Evolutionary conservation across 1,140 invertebrate genomes (phyloP).

Genomic region (Penaeus vannamei): DNA sequence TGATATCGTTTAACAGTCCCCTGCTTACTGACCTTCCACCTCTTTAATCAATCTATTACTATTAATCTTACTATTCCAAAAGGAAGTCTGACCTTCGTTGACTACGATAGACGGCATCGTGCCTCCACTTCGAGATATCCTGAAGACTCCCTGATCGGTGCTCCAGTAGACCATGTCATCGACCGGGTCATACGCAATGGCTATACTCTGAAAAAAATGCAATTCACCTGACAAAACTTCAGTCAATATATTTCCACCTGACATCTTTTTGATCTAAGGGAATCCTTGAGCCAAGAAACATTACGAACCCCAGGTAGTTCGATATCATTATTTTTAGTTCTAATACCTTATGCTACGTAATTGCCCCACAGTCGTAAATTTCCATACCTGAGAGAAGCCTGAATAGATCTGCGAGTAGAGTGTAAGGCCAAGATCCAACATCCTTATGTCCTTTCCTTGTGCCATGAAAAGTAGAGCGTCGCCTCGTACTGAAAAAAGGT

Average conservation of each 20-base stretch:
- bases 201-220: background rate
- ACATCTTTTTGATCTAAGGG: too few relatives aligned
- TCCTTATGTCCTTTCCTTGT: background rate
- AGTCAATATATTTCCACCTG: too few relatives aligned
- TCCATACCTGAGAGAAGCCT: background rate
- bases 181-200: conserved; percentile 30
- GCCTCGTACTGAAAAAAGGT: background rate
- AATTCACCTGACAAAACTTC: background rate
- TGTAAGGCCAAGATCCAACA: background rate
- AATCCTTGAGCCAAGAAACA: too few relatives aligned
- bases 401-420: background rate
- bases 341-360: background rate
- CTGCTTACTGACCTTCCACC: too few relatives aligned
- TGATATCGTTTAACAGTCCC: too few relatives aligned
- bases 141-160: background rate
- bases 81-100: conserved; percentile 2
- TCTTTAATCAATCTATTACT: too few relatives aligned
- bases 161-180: conserved; percentile 41
- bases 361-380: background rate
- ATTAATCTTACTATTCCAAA: too few relatives aligned
- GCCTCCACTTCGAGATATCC: background rate
- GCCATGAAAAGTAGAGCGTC: background rate
- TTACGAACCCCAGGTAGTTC: too few relatives aligned
- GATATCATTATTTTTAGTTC: too few relatives aligned
- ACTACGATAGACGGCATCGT: background rate